Evolutionary conservation across 2,113 vertebrate species (phyloP), one percentile per base, ranked within the genome.

Genomic region (Callospermophilus lateralis): DNA sequence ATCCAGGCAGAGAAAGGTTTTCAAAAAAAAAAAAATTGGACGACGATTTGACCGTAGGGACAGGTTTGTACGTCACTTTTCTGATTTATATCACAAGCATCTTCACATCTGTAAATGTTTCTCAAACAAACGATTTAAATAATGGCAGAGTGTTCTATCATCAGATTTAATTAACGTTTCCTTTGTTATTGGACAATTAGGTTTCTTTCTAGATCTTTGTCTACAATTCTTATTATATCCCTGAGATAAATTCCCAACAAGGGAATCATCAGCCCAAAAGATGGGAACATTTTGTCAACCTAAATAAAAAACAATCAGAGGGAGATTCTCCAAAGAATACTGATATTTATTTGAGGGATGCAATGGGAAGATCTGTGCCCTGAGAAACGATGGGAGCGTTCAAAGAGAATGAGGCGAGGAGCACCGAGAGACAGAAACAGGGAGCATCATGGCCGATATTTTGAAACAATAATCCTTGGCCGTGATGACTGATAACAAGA

Each of bases 41-140:
- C 17, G 26, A 15, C 45, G 22, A 79, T 86, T 86, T 89, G 78
- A 89, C 37, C 16, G 28, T 30, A 79, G 63, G 16, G 45, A 48
- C 22, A 79, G n/a, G 42, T 90, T 92, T 70, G 4, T 22, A 39
- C 17, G 30, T 74, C 91, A 30, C 84, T 74, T 89, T 67, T 77
- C 20, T 67, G 65, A 80, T 48, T 84, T 48, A 61, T 9, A 51
- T 70, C 48, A 72, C 39, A 94, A 90, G 72, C 8, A 76, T 70
- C 16, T 80, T 95, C 37, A 42, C 7, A n/a, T 70, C 67, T 55
- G 45, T 78, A 83, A 92, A 34, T 63, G 17, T 19, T 90, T 97
- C 87, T 89, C 74, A 89, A 89, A 89, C 19, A 63, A n/a, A 6
- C 48, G 30, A 68, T 80, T 96, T 93, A 88, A 96, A 84, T 74